Conservation (phyloP, 2,797 vertebrate genomes). For the Tauraco hartlaubi region DNA sequence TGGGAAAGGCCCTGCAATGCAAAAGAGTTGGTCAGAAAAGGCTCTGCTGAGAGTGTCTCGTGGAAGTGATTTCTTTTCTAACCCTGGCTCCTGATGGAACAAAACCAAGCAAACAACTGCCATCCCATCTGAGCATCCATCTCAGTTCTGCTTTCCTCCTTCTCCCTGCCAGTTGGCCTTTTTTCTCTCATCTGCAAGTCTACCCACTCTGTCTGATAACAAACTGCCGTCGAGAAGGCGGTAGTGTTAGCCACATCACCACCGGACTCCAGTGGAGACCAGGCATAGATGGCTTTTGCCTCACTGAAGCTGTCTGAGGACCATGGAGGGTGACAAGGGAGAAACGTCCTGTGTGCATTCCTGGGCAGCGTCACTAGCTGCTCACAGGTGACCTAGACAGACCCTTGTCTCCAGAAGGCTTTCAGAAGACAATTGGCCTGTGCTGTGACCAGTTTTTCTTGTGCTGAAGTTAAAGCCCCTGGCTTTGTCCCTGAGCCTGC, state of each 20-base stretch:
- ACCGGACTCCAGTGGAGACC: neutral
- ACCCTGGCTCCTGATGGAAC: neutral
- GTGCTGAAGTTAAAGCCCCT: neutral
- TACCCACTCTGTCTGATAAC: neutral
- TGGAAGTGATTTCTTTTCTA: neutral
- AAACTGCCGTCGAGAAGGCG: neutral
- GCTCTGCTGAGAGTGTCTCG: neutral
- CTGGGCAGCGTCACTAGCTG: neutral
- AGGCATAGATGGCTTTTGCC: neutral
- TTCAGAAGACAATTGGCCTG: neutral
- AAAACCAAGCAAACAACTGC: neutral
- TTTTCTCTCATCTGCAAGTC: neutral
- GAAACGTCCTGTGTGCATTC: neutral
- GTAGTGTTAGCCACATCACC: neutral
- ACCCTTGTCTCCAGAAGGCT: neutral
- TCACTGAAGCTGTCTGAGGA: neutral
- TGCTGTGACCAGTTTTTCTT: neutral
- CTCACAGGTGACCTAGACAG: conserved; percentile 18
- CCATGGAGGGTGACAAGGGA: neutral
- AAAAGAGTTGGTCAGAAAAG: fast-evolving
- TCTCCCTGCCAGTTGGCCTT: neutral
- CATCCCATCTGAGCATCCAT: neutral
- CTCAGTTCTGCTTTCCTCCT: neutral
- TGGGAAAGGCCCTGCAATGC: neutral
- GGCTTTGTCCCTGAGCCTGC: neutral